Evolutionary conservation across 2,888 invertebrate genomes (phyloP), one percentile per base, ranked within the genome.

Genomic region (Agrilus mali): DNA sequence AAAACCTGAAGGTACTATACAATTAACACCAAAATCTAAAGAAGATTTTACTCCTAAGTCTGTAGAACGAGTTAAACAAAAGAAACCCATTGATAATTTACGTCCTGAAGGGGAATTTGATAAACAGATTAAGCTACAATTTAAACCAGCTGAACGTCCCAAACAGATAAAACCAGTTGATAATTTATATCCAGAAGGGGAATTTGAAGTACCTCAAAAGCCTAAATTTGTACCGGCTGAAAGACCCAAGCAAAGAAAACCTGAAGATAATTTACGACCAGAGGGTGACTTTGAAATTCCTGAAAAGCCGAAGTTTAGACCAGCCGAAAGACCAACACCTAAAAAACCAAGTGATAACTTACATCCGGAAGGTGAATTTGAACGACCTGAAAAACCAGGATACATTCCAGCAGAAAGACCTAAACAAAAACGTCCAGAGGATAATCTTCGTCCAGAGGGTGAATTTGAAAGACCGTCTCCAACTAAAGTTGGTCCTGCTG

Each of bases 281-380:
- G 72, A 72, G 53, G 73, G 72, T 5, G 68, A 70, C n/a, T 75
- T 77, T 50, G 68, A 62, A 51, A 50, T 61, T n/a, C 76, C 74
- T 0, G 66, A 66, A 35, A 69, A 66, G 35, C 60, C 65, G 0
- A 51, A 63, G 17, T 71, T 64, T 54, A 62, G 59, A 0, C 72
- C 56, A 14, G 69, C 54, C 53, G 70, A 56, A 61, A 60, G 60
- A 40, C 67, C 68, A 2, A 53, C 53, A 16, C 67, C 61, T 2
- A 47, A 58, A 5, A 62, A 56, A 39, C 69, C 66, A 2, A 65
- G 63, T 44, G 78, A 82, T 54, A 81, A 81, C 57, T 61, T 81
- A 2, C 70, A 66, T 53, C 72, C 75, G 7, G 75, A 35, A 43
- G 56, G 56, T 4, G 61, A 47, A 15, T 59, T 58, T 44, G 68